Conservation (phyloP, 2,888 invertebrate species). For the Thymelicus acteon region DNA sequence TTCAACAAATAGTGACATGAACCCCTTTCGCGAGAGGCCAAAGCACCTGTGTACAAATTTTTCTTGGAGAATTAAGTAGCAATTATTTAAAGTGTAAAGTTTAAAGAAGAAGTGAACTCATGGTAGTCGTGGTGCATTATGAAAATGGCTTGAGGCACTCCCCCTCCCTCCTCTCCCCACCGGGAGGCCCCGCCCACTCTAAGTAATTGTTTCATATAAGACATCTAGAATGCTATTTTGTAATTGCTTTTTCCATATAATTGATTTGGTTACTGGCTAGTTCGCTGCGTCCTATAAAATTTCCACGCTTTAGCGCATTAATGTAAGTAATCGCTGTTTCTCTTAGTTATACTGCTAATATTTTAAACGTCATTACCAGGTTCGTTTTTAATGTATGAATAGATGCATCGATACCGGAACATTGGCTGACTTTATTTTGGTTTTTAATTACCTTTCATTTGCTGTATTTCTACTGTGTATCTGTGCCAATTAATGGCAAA, state of each 20-base stretch:
- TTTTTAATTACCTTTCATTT: too few species aligned
- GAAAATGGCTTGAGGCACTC: conserved; percentile 65
- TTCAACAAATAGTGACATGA: background rate
- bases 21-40: conserved; percentile 30
- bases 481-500: too few species aligned
- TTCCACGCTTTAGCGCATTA: conserved; percentile 15
- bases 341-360: background rate
- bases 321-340: background rate
- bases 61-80: conserved; percentile 47
- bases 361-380: too few species aligned
- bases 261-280: conserved; percentile 26
- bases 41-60: conserved; percentile 44
- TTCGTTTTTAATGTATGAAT: too few species aligned
- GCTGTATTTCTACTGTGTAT: too few species aligned
- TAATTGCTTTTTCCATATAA: conserved; percentile 44
- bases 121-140: conserved; percentile 67
- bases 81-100: conserved; percentile 79
- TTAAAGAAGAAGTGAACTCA: conserved; percentile 53
- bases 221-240: conserved; percentile 43
- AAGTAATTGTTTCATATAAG: conserved; percentile 62
- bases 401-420: too few species aligned
- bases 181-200: conserved; percentile 46
- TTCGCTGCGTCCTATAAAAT: conserved; percentile 5
- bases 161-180: conserved; percentile 40
- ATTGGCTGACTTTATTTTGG: too few species aligned